Evolutionary conservation across 2,888 invertebrate genomes (phyloP).

Genomic region (Xanthia togata): DNA sequence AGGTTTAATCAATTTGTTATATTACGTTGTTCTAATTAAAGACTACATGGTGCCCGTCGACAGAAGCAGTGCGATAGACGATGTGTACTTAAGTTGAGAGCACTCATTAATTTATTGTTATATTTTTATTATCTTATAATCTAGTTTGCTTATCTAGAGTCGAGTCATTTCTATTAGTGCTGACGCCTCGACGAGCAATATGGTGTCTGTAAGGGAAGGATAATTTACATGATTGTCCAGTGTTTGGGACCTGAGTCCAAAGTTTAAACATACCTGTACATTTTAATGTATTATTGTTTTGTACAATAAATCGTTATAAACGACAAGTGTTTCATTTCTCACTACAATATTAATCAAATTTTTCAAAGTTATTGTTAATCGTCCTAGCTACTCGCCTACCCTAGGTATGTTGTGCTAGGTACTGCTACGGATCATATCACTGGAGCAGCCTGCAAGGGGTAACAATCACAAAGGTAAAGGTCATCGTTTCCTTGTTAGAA

Average conservation of each 20-base stretch:
- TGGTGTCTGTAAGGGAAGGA: constrained; percentile 90
- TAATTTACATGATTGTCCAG: constrained; percentile 87
- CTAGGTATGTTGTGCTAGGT: neutral
- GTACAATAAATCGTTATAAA: constrained; percentile 91
- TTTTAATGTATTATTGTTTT: constrained; percentile 91
- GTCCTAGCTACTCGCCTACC: neutral
- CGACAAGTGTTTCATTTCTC: constrained; percentile 81
- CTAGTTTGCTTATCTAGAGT: constrained; percentile 90
- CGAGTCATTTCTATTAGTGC: constrained; percentile 90
- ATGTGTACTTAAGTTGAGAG: constrained; percentile 90
- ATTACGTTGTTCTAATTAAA: constrained; percentile 89
- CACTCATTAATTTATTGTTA: constrained; percentile 90
- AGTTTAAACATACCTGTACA: constrained; percentile 91
- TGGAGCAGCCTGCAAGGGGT: neutral
- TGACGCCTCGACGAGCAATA: constrained; percentile 90
- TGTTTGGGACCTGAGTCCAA: constrained; percentile 90
- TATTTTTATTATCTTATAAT: constrained; percentile 88
- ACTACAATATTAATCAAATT: neutral
- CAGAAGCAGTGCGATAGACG: constrained; percentile 89
- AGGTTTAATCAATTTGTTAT: constrained; percentile 90
- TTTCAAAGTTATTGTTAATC: neutral
- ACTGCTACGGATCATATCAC: neutral
- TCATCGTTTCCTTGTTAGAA: neutral
- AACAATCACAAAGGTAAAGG: neutral
- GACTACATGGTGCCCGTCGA: constrained; percentile 91